Conservation (phyloP, 1,140 invertebrate genomes). For the Varroa destructor region DNA sequence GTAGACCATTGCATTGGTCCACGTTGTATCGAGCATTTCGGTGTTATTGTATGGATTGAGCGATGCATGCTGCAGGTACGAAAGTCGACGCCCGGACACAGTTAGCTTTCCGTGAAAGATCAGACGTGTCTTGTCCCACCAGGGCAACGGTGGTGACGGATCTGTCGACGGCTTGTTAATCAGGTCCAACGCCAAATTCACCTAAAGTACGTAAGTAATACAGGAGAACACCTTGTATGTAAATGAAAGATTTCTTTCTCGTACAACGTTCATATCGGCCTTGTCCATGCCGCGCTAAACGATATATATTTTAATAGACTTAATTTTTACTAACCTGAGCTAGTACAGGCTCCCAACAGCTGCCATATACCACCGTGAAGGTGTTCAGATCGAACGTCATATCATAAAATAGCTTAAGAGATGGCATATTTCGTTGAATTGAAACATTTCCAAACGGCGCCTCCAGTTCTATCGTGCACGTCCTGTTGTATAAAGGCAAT, state of each 20-base stretch:
- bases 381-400: conserved; percentile 52
- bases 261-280: too few species aligned
- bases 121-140: conserved; percentile 93
- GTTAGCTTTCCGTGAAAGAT: conserved; percentile 83
- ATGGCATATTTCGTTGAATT: conserved; percentile 64
- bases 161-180: conserved; percentile 77
- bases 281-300: too few species aligned
- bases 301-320: conserved; percentile 18
- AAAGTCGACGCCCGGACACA: conserved; percentile 66
- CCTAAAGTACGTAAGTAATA: neutral
- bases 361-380: conserved; percentile 68
- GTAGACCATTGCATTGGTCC: conserved; percentile 77
- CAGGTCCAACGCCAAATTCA: conserved; percentile 45
- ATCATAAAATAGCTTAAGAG: conserved; percentile 94
- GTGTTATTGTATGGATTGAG: conserved; percentile 96
- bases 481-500: conserved; percentile 43
- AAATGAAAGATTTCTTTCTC: neutral
- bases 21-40: conserved; percentile 94
- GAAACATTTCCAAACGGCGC: conserved; percentile 43
- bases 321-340: conserved; percentile 49
- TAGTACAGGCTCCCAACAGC: conserved; percentile 95
- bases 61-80: conserved; percentile 77
- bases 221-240: conserved; percentile 7
- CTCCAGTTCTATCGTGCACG: conserved; percentile 43
- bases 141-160: conserved; percentile 79